phyloP scores from a whole-genome alignment of 2,888 invertebrate species.

The Drosophila kuntzei region DNA sequence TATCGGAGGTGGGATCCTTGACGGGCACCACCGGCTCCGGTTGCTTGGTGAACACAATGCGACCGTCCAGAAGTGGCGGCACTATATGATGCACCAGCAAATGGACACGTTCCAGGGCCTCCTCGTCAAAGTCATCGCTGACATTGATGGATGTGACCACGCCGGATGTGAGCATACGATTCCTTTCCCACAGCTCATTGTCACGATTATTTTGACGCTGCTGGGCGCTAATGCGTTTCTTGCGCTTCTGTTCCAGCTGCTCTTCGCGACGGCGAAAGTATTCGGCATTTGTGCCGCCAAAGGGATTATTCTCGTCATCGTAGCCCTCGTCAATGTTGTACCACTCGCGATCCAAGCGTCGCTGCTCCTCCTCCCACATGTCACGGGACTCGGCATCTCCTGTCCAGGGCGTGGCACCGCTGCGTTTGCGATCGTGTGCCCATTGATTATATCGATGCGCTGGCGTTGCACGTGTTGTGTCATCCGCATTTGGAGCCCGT shows the following conservation, averaged over 20 bases:
- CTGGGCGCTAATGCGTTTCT: slow-evolving; percentile 97
- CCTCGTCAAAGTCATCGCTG: slow-evolving; percentile 97
- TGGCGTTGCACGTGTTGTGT: slow-evolving; percentile 94
- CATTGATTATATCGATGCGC: slow-evolving; percentile 92
- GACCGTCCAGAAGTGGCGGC: slow-evolving; percentile 98
- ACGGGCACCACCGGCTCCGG: slow-evolving; percentile 99
- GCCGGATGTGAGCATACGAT: slow-evolving; percentile 97
- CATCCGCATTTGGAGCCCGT: slow-evolving; percentile 86
- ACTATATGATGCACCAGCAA: slow-evolving; percentile 98
- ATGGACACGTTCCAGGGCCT: slow-evolving; percentile 97
- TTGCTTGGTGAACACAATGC: slow-evolving; percentile 99
- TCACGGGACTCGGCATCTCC: slow-evolving; percentile 90
- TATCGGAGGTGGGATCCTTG: slow-evolving; percentile 97
- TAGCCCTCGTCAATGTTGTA: slow-evolving; percentile 98
- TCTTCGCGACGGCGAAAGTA: slow-evolving; percentile 97
- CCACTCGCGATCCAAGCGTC: slow-evolving; percentile 97
- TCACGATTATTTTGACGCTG: slow-evolving; percentile 99
- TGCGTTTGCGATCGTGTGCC: slow-evolving; percentile 89
- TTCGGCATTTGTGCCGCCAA: slow-evolving; percentile 94
- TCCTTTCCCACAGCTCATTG: slow-evolving; percentile 99
- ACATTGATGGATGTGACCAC: slow-evolving; percentile 95
- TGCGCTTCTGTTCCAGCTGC: slow-evolving; percentile 94
- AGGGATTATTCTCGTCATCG: slow-evolving; percentile 96
- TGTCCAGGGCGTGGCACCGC: slow-evolving; percentile 90
- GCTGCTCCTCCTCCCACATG: slow-evolving; percentile 96